These are phyloP conservation scores for Rhyacophila brunnea DNA, from an alignment of 1,140 invertebrate genomes.

Conservation along the genomic window DNA sequence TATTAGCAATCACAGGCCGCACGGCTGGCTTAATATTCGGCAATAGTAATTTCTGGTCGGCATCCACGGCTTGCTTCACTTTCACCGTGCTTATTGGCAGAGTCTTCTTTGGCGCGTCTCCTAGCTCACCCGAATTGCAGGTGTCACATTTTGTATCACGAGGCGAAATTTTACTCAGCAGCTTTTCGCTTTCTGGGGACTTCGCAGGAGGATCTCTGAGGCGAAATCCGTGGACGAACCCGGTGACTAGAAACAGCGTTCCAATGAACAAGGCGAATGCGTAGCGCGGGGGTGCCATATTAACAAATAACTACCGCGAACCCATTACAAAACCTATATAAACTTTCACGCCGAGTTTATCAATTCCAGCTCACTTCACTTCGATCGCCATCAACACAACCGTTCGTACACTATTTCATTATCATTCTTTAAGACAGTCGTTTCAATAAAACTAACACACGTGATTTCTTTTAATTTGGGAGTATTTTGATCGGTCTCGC, in stretches of 20 bases:
- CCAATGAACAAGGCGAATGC: constrained; percentile 44
- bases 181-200: constrained; percentile 37
- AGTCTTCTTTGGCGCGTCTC: neutral
- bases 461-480: neutral
- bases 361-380: constrained; percentile 9
- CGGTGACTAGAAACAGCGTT: constrained; percentile 45
- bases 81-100: constrained; percentile 4
- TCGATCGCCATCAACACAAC: constrained; percentile 6
- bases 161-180: constrained; percentile 2
- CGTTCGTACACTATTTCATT: constrained; percentile 4
- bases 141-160: constrained; percentile 23
- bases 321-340: constrained; percentile 8
- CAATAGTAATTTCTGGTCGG: neutral
- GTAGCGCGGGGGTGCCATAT: constrained; percentile 11
- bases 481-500: too few species aligned
- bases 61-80: constrained; percentile 6
- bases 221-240: constrained; percentile 52
- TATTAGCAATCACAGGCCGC: constrained; percentile 6
- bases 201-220: constrained; percentile 46
- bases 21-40: constrained; percentile 1
- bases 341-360: constrained; percentile 3
- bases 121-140: neutral
- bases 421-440: neutral
- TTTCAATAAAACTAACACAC: neutral
- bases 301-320: neutral